Percentiles rank a stretch among this genome's conserved stretches.
These are phyloP conservation scores for Epinephelus lanceolatus DNA, from an alignment of 2,113 vertebrate species.

Conservation along the genomic window DNA sequence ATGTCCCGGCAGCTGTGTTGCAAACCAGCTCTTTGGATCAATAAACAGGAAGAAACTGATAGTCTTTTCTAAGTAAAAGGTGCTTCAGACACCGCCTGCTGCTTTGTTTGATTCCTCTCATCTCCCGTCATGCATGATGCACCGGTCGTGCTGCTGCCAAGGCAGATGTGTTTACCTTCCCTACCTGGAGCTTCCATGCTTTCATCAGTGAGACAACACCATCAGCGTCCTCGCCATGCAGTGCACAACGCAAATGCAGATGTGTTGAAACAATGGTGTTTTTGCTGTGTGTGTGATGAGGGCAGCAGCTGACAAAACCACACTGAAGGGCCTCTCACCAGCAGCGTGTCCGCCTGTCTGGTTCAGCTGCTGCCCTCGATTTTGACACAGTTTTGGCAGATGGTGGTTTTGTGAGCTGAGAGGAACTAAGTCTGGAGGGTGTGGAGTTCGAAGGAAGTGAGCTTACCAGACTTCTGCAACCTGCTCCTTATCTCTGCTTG, in stretches of 20 bases:
- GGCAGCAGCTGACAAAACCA: constrained; percentile 38
- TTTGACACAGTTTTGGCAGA: constrained; percentile 8
- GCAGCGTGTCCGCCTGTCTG: not conserved
- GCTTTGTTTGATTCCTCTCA: constrained; percentile 43
- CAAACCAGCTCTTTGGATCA: constrained; percentile 8
- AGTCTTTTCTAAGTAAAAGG: not conserved
- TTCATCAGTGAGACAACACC: constrained; percentile 50
- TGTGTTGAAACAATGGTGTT: constrained; percentile 42
- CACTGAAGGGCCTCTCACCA: constrained; percentile 16
- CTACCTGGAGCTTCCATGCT: constrained; percentile 47
- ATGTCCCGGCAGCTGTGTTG: not conserved
- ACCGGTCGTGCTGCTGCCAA: constrained; percentile 19
- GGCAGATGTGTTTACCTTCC: constrained; percentile 71
- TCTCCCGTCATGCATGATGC: constrained; percentile 37
- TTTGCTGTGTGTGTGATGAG: constrained; percentile 31
- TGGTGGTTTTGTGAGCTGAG: not conserved
- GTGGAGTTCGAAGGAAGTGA: not conserved
- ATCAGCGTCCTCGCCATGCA: constrained; percentile 23
- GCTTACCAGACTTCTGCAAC: not conserved
- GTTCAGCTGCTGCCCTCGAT: not conserved
- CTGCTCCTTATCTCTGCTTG: not conserved
- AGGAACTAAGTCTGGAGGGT: no score
- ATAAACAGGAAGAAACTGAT: constrained; percentile 35
- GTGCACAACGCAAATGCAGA: constrained; percentile 30
- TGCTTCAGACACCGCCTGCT: constrained; percentile 32